These are phyloP conservation scores for Gouania willdenowi DNA, from an alignment of 2,797 vertebrate species.

Conservation along the genomic window DNA sequence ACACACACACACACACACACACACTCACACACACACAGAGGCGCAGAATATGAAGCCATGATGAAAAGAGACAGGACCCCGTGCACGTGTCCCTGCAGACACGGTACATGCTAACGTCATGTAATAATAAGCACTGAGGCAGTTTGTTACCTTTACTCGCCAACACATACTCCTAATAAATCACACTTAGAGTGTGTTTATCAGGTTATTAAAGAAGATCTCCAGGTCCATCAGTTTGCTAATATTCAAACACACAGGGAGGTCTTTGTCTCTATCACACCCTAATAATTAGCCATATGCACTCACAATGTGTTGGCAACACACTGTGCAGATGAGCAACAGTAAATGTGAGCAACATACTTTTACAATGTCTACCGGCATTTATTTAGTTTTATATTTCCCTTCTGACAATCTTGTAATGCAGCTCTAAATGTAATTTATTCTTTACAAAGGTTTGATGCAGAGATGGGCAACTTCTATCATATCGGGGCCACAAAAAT, in stretches of 20 bases:
- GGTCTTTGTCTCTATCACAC: constrained; percentile 13
- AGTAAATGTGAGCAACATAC: constrained; percentile 1
- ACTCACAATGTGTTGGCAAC: constrained; percentile 13
- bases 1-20: constrained; percentile 5
- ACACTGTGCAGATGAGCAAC: neutral
- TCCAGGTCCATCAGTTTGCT: constrained; percentile 6
- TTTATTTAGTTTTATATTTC: too few species aligned
- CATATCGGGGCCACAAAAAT: too few species aligned
- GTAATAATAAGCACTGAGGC: constrained; percentile 6
- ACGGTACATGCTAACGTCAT: neutral
- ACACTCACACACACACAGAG: constrained; percentile 17
- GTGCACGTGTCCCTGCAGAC: constrained; percentile 18
- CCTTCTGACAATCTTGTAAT: too few species aligned
- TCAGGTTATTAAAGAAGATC: constrained; percentile 34
- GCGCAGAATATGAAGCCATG: neutral
- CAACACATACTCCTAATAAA: neutral
- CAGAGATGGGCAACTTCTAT: too few species aligned
- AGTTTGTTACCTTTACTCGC: neutral
- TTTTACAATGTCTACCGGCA: neutral
- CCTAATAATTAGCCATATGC: constrained; percentile 22
- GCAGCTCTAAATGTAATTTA: too few species aligned
- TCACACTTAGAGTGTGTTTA: neutral
- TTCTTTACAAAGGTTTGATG: too few species aligned
- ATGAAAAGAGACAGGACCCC: neutral
- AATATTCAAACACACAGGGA: constrained; percentile 13